Evolutionary conservation across 2,888 invertebrate genomes (phyloP), one percentile per base, ranked within the genome.

Genomic region (Thereva unica): DNA sequence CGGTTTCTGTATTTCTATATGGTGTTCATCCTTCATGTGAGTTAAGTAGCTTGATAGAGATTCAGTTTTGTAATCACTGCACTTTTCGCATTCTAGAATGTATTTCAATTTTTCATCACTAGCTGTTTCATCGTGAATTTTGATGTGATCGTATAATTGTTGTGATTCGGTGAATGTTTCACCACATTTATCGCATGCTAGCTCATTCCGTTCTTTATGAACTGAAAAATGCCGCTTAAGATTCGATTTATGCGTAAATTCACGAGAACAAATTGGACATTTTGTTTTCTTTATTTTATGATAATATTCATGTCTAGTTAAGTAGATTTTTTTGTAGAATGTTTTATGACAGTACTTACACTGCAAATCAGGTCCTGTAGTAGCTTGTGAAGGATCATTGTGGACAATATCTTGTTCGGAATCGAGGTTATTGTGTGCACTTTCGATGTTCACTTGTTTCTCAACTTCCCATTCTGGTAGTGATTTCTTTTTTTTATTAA

Each of bases 1-100:
- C 2, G 71, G 67, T 66, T 68, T 68, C 7, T 57, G 38, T n/a
- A 47, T 50, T 6, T 61, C 64, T 1, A 66, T 44, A 23, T 61
- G 42, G 47, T 71, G 71, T 10, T 44, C 50, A 1, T 35, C 40
- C 56, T 63, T 67, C 71, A 71, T 67, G 41, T 71, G 71, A 1
- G 34, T 45, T 37, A 54, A 38, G 64, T 67, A 56, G 2, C 49
- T 10, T 4, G 71, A 59, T 5, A 67, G 59, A 2, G 69, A 69
- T 44, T 44, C 49, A 7, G 69, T 68, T 49, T 57, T 67, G 10
- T 64, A 10, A 7, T 57, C 52, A 10, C 61, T 35, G 35, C 71
- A 71, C 1, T 68, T 23, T 38, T 64, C 54, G 40, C 71, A 71
- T 56, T 68, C 47, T 9, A 68, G 38, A 10, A 68, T 37, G 59